Base-by-base conservation (phyloP, 1,140 invertebrate species). In the Bombus superbus region DNA sequence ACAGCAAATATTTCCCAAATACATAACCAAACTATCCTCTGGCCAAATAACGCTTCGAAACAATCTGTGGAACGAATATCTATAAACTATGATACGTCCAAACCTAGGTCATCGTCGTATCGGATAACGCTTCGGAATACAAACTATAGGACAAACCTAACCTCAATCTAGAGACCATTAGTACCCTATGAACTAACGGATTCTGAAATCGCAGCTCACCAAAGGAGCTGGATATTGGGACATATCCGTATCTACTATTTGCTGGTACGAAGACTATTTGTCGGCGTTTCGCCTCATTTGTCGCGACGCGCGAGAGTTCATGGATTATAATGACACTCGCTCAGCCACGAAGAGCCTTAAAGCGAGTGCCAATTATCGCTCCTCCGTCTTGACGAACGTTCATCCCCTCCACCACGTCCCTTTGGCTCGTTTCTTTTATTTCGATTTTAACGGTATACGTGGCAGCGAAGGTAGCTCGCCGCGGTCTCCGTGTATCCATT, bases 281-380 rank as follows among this genome's bases (percentile, higher is more conserved):
- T 68, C 59, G 53, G 68, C 66, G 89, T 85, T 82, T 76, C 89
- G 76, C 77, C 76, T 79, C 85, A 89, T 90, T 90, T 86, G 85
- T 89, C 89, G 86, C 89, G 83, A 86, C 73, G 81, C 81, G 80
- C 81, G 44, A 82, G 64, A 77, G 77, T 76, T 85, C 88, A 64
- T 81, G 86, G 85, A 62, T 82, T 81, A 81, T 89, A 90, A 90
- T 89, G 77, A 73, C 79, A 74, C 79, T 90, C 77, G 68, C 83
- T 76, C 69, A 40, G 66, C 57, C 72, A 53, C 38, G 57, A 66
- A 72, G 77, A 81, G 83, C 71, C 81, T 89, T 82, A 79, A 89
- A 85, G 77, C 85, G 77, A 87, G 81, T 75, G 81, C 89, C 89
- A 89, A 90, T 90, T 90, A 90, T 90, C 89, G 86, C 89, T 85